A percentile compares a stretch with the other conserved stretches of the same genome.
phyloP scores from a whole-genome alignment of 2,797 vertebrate species.

The Netta rufina region DNA sequence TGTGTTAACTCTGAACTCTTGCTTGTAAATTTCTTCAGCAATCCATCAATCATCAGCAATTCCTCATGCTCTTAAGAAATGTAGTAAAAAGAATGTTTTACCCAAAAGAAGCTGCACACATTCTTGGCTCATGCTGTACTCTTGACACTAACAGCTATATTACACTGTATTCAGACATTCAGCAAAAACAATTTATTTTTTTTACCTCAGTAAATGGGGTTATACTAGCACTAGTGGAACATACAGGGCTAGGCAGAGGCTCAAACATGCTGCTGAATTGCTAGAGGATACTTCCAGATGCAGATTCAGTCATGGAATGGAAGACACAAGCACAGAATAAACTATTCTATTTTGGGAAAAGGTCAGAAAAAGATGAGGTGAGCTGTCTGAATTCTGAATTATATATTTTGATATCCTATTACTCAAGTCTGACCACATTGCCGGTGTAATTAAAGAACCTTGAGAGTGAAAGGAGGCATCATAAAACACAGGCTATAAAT shows the following conservation, averaged over 20 bases:
- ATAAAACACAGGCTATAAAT: background rate
- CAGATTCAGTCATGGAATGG: background rate
- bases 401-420: background rate
- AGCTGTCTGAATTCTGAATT: background rate
- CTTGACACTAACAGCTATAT: background rate
- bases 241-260: background rate
- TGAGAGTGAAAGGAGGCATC: background rate
- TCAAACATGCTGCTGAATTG: background rate
- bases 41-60: background rate
- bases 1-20: background rate
- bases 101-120: background rate
- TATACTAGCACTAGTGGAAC: background rate
- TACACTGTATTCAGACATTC: background rate
- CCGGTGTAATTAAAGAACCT: background rate
- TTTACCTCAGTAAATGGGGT: background rate
- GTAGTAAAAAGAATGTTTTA: background rate
- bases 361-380: background rate
- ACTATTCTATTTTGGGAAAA: background rate
- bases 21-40: background rate
- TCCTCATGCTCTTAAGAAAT: background rate
- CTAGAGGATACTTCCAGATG: background rate
- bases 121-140: background rate
- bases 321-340: background rate
- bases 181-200: background rate
- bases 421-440: background rate